Conservation (phyloP, 2,113 vertebrate genomes). For the Hippolais icterina region DNA sequence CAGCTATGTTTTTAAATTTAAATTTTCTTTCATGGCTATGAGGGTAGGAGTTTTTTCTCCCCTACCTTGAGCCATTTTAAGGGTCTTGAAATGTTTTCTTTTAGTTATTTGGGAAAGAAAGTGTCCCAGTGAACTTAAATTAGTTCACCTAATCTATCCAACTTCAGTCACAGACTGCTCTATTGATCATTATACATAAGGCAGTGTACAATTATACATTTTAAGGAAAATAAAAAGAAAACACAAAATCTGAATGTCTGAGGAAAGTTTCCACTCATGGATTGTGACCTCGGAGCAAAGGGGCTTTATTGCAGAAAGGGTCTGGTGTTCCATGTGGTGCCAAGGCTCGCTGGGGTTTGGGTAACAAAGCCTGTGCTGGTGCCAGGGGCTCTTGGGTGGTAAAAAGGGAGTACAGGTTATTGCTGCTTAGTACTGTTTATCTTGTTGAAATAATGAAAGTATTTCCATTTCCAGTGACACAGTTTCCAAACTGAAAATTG, state of each 20-base stretch:
- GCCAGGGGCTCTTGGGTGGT: background rate
- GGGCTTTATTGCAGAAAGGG: background rate
- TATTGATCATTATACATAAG: background rate
- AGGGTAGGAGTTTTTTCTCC: background rate
- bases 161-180: background rate
- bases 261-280: background rate
- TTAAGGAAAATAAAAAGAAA: background rate
- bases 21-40: background rate
- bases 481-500: background rate
- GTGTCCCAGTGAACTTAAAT: background rate
- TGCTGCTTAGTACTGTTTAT: background rate
- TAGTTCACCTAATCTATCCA: background rate
- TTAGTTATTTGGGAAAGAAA: background rate
- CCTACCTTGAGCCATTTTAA: background rate
- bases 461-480: background rate
- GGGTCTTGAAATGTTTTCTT: background rate
- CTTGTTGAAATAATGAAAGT: background rate
- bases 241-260: background rate
- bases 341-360: too few relatives aligned
- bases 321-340: background rate
- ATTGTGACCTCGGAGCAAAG: background rate
- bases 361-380: background rate
- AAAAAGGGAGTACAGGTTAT: background rate
- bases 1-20: background rate
- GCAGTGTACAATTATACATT: background rate